Evolutionary conservation across 2,797 vertebrate genomes (phyloP), one percentile per base, ranked within the genome.

Genomic region (Pampus argenteus): DNA sequence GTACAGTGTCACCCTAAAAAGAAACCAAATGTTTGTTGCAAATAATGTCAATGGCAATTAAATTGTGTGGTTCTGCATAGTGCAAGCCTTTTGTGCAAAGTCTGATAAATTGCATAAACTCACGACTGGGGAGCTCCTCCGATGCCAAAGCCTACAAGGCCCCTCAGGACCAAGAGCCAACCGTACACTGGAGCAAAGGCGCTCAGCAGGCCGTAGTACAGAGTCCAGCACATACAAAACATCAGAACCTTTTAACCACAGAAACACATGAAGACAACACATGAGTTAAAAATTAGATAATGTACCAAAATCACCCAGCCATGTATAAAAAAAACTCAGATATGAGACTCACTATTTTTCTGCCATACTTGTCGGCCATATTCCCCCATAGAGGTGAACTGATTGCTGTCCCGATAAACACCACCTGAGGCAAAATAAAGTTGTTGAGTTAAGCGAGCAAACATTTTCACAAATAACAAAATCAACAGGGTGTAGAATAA

Each of bases 61-160:
- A 29, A 58, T 36, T 44, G 11, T 56, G 5, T 57, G 11, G 10
- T 25, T 42, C 9, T 44, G 17, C 36, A 25, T 15, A 29, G 6
- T 17, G 14, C 5, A 6, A 36, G 3, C 13, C 38, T 40, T 40
- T 40, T 17, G 38, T 40, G 38, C 11, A 4, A 36, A 13, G 34
- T 34, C 10, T 42, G 15, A 44, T 7, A 18, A 44, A 42, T 18
- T 5, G 40, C 17, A 17, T 42, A 0, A 71, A 95, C 96, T 94
- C 92, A 98, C 97, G 96, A 95, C 87, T 97, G 97, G 66, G 96
- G 95, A 31, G 94, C 91, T 78, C 96, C 97, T 88, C 95, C 96
- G 0, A 98, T 95, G 14, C 97, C 96, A 44, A 97, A 93, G 58
- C 97, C 97, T 64, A 96, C 95, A 6, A 98, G 86, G 51, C 94